Percentiles rank a stretch among this genome's conserved stretches.
Conservation (phyloP, 2,888 invertebrate genomes). For the Archips crataeganus region DNA sequence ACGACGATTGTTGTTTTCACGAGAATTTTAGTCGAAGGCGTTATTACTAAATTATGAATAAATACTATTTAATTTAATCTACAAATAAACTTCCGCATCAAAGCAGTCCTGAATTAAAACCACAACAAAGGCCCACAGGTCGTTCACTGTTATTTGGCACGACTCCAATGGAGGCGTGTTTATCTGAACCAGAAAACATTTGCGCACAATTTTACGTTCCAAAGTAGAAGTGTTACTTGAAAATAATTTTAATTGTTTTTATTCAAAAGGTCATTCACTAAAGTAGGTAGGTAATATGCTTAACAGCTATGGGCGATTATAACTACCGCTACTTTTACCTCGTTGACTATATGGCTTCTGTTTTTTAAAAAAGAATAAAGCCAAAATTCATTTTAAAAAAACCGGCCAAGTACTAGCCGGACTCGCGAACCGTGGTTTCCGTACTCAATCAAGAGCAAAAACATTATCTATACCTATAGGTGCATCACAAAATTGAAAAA, state of each 20-base stretch:
- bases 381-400: too few species aligned
- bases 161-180: slow-evolving; percentile 41
- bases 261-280: background rate
- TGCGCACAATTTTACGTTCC: slow-evolving; percentile 15
- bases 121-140: slow-evolving; percentile 44
- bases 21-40: background rate
- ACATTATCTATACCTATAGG: too few species aligned
- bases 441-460: too few species aligned
- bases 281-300: background rate
- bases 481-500: too few species aligned
- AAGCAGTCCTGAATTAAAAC: slow-evolving; percentile 13
- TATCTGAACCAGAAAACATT: slow-evolving; percentile 36
- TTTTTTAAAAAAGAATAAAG: too few species aligned
- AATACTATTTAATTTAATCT: slow-evolving; percentile 12
- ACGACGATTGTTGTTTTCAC: too few species aligned
- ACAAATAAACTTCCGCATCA: slow-evolving; percentile 20
- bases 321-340: background rate
- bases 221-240: slow-evolving; percentile 23
- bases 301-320: background rate
- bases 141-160: slow-evolving; percentile 47
- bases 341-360: too few species aligned
- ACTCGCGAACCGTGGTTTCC: too few species aligned
- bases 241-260: slow-evolving; percentile 6
- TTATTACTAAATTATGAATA: background rate
- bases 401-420: too few species aligned